phyloP scores from a whole-genome alignment of 2,797 vertebrate species.

The Danio aesculapii region DNA sequence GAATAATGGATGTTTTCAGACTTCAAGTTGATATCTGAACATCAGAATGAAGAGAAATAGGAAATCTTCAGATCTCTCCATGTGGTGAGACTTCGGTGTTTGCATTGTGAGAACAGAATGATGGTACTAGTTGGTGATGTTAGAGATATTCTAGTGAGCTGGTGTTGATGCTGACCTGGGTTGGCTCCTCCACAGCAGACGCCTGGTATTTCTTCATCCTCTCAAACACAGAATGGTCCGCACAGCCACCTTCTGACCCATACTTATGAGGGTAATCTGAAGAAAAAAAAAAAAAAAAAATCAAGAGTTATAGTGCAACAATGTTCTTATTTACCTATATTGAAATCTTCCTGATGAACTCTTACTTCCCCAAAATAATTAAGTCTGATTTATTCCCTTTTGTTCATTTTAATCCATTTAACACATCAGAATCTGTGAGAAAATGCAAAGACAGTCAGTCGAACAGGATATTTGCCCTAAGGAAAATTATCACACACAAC shows the following conservation, averaged over 20 bases:
- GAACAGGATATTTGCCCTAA: constrained; percentile 6
- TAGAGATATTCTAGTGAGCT: not conserved
- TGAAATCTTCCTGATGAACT: not conserved
- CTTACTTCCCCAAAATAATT: not conserved
- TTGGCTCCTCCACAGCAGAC: constrained; percentile 79
- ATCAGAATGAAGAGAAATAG: not conserved
- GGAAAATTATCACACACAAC: constrained; percentile 18
- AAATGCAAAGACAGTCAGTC: not conserved
- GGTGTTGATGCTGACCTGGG: constrained; percentile 77
- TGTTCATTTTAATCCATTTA: not conserved
- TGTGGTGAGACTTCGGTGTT: not conserved
- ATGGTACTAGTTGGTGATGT: not conserved
- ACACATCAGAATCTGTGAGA: not conserved
- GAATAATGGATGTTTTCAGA: not conserved
- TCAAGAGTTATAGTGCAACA: not conserved
- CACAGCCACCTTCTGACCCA: constrained; percentile 93
- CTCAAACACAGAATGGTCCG: constrained; percentile 93
- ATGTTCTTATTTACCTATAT: not conserved
- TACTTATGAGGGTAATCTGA: constrained; percentile 97
- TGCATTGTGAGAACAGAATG: not conserved
- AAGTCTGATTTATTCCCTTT: not conserved
- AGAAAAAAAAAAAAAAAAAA: constrained; percentile 2
- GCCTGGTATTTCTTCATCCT: constrained; percentile 93
- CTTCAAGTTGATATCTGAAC: not conserved
- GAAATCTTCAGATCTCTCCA: constrained; percentile 2